Base-by-base conservation (phyloP, 2,888 invertebrate genomes). In the Euclidia mi region DNA sequence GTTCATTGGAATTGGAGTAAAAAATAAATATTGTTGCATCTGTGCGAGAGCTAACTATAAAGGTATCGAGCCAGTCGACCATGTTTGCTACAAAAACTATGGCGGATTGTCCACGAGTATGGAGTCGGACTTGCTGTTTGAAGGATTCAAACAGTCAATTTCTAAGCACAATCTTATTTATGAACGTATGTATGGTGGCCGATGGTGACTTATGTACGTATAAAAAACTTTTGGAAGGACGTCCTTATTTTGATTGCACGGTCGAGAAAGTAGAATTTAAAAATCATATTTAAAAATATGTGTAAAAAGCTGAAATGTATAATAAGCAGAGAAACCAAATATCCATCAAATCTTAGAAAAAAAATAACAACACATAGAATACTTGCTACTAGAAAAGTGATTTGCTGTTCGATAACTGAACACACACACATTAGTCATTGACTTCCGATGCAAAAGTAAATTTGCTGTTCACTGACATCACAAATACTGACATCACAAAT, bases 11-110 rank as follows among this genome's bases (percentile, higher is more conserved):
- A 11, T 20, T 4, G 47, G 38, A 14, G 47, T 47, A 10, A 31
- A 11, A 11, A 31, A 31, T 4, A 31, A 31, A 4, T 31, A 31
- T 4, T 31, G 31, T 2, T 31, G 1, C 2, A n/a, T n/a, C n/a
- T n/a, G n/a, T n/a, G n/a, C n/a, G n/a, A n/a, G n/a, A n/a, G n/a
- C n/a, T n/a, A n/a, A 31, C 17, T 15, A 31, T 10, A 31, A 9
- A 11, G 41, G 25, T 20, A 50, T 9, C 18, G 37, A 1, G 32
- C 29, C 35, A 9, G 25, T 2, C 35, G 42, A 59, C n/a, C 81
- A 84, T 56, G 57, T 40, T 7, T 87, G 82, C 56, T 84, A 61
- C 59, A 79, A 81, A 60, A 84, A 85, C 55, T 84, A 76, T 76
- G 48, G 38, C 3, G 78, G 78, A 0, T 60, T 79, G 10, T 83